phyloP scores from a whole-genome alignment of 2,888 invertebrate species.

The Thumatha senex region DNA sequence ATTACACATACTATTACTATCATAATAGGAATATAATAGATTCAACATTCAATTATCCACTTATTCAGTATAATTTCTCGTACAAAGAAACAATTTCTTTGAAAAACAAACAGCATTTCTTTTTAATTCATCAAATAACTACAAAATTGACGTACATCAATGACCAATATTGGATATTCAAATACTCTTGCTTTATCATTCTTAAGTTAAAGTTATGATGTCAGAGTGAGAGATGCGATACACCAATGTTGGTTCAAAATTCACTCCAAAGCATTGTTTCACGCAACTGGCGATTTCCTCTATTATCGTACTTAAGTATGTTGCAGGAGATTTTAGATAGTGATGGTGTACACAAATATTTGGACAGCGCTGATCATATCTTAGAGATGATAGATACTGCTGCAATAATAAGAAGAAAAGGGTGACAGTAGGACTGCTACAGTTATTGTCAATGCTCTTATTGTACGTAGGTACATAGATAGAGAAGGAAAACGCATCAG shows the following conservation, averaged over 20 bases:
- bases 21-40: neutral
- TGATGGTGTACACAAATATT: constrained; percentile 67
- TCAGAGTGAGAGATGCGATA: constrained; percentile 9
- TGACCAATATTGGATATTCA: constrained; percentile 17
- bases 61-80: constrained; percentile 24
- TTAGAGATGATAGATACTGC: constrained; percentile 32
- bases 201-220: neutral
- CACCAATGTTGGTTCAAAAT: constrained; percentile 34
- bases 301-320: constrained; percentile 59
- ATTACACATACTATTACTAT: neutral
- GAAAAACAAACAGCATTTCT: constrained; percentile 28
- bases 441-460: neutral
- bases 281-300: constrained; percentile 77
- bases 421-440: constrained; percentile 6
- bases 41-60: constrained; percentile 2
- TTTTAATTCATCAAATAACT: constrained; percentile 39
- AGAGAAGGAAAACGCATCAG: too few species aligned
- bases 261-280: constrained; percentile 54
- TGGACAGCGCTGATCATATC: constrained; percentile 60
- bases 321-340: constrained; percentile 63
- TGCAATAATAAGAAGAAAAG: constrained; percentile 29
- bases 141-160: constrained; percentile 39
- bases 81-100: constrained; percentile 31
- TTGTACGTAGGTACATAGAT: too few species aligned
- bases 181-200: neutral